Conservation (phyloP, 1,140 invertebrate species). For the Listronotus bonariensis region DNA sequence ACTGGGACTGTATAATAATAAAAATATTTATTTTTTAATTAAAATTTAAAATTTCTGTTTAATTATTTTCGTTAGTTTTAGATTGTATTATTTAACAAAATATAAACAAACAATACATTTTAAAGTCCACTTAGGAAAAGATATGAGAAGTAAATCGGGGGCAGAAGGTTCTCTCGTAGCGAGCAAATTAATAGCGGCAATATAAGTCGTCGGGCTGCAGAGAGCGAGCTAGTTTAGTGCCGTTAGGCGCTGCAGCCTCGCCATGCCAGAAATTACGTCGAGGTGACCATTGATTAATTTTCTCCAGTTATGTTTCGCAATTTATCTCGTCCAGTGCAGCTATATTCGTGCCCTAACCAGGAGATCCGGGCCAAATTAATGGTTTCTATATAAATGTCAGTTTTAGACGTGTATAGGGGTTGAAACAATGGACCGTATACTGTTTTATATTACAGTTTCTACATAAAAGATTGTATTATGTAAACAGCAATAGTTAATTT, state of each 20-base stretch:
- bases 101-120: neutral
- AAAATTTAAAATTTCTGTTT: too few species aligned
- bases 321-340: constrained; percentile 35
- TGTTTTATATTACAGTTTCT: constrained; percentile 28
- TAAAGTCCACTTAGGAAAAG: constrained; percentile 32
- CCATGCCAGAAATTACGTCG: constrained; percentile 40
- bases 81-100: neutral
- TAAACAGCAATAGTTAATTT: neutral
- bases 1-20: too few species aligned
- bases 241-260: constrained; percentile 26
- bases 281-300: constrained; percentile 42
- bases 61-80: too few species aligned
- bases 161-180: constrained; percentile 24
- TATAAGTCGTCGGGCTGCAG: constrained; percentile 32
- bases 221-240: constrained; percentile 32
- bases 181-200: constrained; percentile 35
- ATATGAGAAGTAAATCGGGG: constrained; percentile 35
- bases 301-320: constrained; percentile 41
- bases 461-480: constrained; percentile 28
- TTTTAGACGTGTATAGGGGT: constrained; percentile 33
- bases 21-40: too few species aligned
- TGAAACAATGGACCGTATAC: constrained; percentile 34
- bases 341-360: constrained; percentile 34
- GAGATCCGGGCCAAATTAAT: constrained; percentile 34
- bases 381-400: constrained; percentile 41